A percentile compares a stretch with the other conserved stretches of the same genome.
Conservation (phyloP, 2,113 vertebrate species). For the Melanocharis versteri region DNA sequence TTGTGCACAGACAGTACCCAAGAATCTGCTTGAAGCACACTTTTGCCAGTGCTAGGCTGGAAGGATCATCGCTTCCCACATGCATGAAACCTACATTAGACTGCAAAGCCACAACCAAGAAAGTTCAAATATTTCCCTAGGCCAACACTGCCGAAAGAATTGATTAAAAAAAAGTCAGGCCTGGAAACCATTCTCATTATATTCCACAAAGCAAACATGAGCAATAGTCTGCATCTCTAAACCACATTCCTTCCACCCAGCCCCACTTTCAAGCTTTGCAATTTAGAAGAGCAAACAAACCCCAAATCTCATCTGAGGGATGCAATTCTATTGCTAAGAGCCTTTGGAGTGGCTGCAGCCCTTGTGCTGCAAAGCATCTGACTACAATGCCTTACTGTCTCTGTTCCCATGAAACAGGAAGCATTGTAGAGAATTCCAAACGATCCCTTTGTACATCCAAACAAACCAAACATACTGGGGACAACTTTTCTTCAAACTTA, state of each 20-base stretch:
- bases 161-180: neutral
- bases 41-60: neutral
- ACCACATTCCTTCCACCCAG: neutral
- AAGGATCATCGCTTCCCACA: neutral
- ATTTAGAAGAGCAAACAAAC: constrained; percentile 19
- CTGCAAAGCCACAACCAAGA: neutral
- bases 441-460: neutral
- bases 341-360: constrained; percentile 7
- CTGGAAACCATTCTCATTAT: neutral
- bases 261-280: neutral
- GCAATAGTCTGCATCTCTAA: neutral
- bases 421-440: constrained; percentile 42
- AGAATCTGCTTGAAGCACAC: neutral
- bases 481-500: neutral
- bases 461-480: constrained; percentile 1
- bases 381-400: constrained; percentile 52
- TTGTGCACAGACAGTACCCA: neutral
- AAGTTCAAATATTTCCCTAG: constrained; percentile 15
- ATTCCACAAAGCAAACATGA: neutral
- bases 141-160: neutral
- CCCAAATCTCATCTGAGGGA: neutral
- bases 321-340: constrained; percentile 7
- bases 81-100: neutral
- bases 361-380: constrained; percentile 37
- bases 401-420: neutral